Evolutionary conservation across 2,888 invertebrate genomes (phyloP).

Genomic region (Morpho achilles): DNA sequence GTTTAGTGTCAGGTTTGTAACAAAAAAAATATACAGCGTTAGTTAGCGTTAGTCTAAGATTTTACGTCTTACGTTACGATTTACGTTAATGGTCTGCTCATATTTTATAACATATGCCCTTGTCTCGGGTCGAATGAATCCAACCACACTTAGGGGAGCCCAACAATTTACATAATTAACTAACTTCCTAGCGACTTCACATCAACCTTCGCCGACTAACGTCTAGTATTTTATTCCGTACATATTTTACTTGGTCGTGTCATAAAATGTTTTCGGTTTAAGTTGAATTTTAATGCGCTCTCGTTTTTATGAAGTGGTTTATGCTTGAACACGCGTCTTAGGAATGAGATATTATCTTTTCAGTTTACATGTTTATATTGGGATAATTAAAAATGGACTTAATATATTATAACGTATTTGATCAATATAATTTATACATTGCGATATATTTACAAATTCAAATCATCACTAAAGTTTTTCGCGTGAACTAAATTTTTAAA

Average conservation of each 20-base stretch:
- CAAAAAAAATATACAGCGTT: not conserved
- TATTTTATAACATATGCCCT: slow-evolving; percentile 20
- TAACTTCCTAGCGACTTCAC: slow-evolving; percentile 44
- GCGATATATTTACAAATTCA: too few relatives aligned
- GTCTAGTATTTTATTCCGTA: slow-evolving; percentile 29
- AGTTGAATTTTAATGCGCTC: slow-evolving; percentile 24
- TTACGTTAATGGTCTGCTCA: slow-evolving; percentile 11
- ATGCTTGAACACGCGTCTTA: slow-evolving; percentile 12
- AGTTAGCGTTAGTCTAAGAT: slow-evolving; percentile 3
- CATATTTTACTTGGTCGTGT: slow-evolving; percentile 26
- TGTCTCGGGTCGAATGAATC: slow-evolving; percentile 50
- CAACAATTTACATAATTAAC: slow-evolving; percentile 73
- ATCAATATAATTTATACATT: too few relatives aligned
- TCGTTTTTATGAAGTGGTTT: slow-evolving; percentile 22
- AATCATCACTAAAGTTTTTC: too few relatives aligned
- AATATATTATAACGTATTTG: too few relatives aligned
- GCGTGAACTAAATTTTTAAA: too few relatives aligned
- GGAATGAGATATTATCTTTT: slow-evolving; percentile 6
- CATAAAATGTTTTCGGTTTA: slow-evolving; percentile 27
- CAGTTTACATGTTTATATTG: too few relatives aligned
- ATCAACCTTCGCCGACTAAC: slow-evolving; percentile 31
- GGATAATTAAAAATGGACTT: too few relatives aligned
- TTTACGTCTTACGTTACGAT: too few relatives aligned
- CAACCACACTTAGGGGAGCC: slow-evolving; percentile 59
- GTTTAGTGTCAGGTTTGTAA: too few relatives aligned